Base-by-base conservation (phyloP, 2,113 vertebrate genomes). In the Strigops habroptila region DNA sequence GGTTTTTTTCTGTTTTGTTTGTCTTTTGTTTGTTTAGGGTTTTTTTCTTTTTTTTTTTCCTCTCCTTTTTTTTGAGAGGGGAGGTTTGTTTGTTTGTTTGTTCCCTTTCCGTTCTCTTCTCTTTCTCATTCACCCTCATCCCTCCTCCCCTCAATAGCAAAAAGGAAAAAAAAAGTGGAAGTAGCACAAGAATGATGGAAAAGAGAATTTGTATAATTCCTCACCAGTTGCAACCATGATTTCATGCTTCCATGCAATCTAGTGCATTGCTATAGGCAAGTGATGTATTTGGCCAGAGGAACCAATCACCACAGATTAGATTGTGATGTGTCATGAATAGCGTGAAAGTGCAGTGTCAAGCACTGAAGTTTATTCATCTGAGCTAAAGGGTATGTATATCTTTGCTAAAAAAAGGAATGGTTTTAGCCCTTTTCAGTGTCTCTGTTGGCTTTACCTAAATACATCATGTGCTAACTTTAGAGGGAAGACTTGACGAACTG, bases 61-160 rank as follows among this genome's bases (percentile, higher is more conserved):
- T n/a, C n/a, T n/a, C n/a, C n/a, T 10, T 48, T 49, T 24, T 49
- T 49, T 49, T 49, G 13, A 12, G 28, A 9, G 19, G 7, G 31
- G 31, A n/a, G 19, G 31, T 21, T 33, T 18, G 31, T 57, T 57
- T 8, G 31, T 33, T 57, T 4, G 28, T 46, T 46, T 46, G 31
- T 46, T 77, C 7, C 6, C 9, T 68, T 70, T 63, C 22, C 7
- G 27, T 71, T 84, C 30, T 68, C 24, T 85, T 86, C 35, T 57
- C 9, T 64, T 73, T 59, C 14, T 7, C 10, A 83, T 91, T 84
- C 33, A 31, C 23, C 21, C 1, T 57, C 28, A 90, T 75, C 17
- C 9, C 18, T 78, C 37, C 11, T 41, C 9, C 7, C 16, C 1
- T 0, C 25, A 19, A 7, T 1, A 60, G n/a, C 19, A 76, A 46